phyloP scores from a whole-genome alignment of 64 coral and sea anemone genomes.

The Montipora sp. region DNA sequence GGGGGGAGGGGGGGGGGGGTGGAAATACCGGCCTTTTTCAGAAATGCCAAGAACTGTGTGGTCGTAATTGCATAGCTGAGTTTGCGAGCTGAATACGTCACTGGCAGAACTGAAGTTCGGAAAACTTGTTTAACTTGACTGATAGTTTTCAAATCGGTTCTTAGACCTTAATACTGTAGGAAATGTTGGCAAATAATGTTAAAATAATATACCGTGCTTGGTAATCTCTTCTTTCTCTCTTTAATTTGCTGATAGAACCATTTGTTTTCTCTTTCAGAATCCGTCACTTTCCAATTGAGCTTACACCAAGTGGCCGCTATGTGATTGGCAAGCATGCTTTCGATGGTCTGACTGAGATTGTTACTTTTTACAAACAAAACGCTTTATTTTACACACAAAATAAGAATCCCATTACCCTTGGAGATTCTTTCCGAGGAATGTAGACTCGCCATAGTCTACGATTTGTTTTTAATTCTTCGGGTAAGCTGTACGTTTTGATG shows the following conservation, averaged over 20 bases:
- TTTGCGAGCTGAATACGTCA: too few relatives aligned
- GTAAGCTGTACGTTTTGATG: too few relatives aligned
- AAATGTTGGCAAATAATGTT: too few relatives aligned
- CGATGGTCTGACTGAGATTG: constrained; percentile 67
- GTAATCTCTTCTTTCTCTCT: background rate
- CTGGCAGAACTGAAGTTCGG: background rate
- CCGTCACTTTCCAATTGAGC: constrained; percentile 78
- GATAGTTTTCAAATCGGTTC: background rate
- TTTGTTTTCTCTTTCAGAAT: constrained; percentile 42
- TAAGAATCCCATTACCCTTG: constrained; percentile 67
- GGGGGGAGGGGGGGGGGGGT: too few relatives aligned
- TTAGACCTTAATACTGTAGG: too few relatives aligned
- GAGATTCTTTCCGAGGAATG: constrained; percentile 63
- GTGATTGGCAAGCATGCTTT: constrained; percentile 78
- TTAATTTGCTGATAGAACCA: background rate
- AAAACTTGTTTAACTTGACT: background rate
- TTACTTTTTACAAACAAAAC: constrained; percentile 51
- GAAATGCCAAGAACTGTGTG: too few relatives aligned
- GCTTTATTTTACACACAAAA: constrained; percentile 81
- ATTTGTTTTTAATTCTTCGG: too few relatives aligned
- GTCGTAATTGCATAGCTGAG: too few relatives aligned
- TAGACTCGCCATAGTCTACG: background rate
- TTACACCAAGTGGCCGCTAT: constrained; percentile 65
- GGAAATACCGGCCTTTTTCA: too few relatives aligned
- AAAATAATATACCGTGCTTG: too few relatives aligned